Evolutionary conservation across 2,113 vertebrate species (phyloP).

Genomic region (Dipodomys ordii): DNA sequence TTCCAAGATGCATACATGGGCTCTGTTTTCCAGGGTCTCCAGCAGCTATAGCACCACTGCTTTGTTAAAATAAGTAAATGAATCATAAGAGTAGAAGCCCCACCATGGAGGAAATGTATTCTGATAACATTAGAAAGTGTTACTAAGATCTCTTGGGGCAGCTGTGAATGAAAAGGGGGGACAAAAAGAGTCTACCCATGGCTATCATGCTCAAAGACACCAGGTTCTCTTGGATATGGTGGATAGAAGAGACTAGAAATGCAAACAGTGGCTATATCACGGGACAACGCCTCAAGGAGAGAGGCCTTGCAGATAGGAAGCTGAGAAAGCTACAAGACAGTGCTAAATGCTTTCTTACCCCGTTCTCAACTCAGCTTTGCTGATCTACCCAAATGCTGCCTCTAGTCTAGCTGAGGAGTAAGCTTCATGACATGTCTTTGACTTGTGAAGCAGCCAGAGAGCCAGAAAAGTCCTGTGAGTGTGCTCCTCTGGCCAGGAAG

Average conservation of each 20-base stretch:
- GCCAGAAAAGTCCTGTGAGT: background rate
- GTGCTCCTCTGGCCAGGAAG: background rate
- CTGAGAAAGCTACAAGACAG: background rate
- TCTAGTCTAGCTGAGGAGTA: background rate
- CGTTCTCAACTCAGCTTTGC: constrained; percentile 16
- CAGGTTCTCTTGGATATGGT: background rate
- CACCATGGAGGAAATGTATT: background rate
- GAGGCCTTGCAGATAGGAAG: background rate
- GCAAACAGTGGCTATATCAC: background rate
- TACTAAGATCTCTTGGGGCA: background rate
- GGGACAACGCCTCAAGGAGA: background rate
- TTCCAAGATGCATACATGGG: background rate
- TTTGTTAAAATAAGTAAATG: background rate
- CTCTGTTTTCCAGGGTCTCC: constrained; percentile 28
- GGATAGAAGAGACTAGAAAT: background rate
- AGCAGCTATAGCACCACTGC: constrained; percentile 20
- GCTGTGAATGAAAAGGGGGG: background rate
- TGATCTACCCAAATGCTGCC: background rate
- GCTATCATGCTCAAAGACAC: background rate
- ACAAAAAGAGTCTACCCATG: constrained; percentile 10
- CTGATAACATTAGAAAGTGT: background rate
- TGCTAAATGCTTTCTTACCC: background rate
- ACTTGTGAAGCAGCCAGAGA: background rate
- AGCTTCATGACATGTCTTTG: background rate
- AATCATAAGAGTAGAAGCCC: background rate